Evolutionary conservation across 2,888 invertebrate genomes (phyloP), one percentile per base, ranked within the genome.

Genomic region (Colletes collaris): DNA sequence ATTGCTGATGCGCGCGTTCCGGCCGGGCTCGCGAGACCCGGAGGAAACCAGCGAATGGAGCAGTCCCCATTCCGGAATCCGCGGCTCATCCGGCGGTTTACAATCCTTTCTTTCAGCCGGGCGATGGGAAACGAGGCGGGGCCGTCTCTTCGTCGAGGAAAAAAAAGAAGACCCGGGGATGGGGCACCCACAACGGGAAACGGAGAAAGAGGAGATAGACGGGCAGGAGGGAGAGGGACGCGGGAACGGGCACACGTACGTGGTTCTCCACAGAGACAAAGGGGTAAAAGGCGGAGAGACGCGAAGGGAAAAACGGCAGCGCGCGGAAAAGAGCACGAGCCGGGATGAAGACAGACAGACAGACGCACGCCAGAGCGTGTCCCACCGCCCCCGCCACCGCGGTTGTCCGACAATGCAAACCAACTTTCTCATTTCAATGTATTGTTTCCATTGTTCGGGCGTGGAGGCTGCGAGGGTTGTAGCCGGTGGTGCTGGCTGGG

Each of bases 341-440:
- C 50, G 35, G 50, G 52, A 59, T 46, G 71, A 59, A 70, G 73
- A 70, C 67, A 53, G 78, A 67, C 79, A 80, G 79, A 86, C 76
- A 81, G 84, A 71, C 60, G 63, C 74, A 58, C 53, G 71, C 70
- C 67, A 46, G 44, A 37, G 52, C 46, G 52, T 7, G 44, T 46
- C 64, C 62, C 67, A 52, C 70, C 52, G 58, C 55, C 46, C 50
- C 50, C 68, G 46, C 44, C 8, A 10, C 84, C 81, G 85, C 86
- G 87, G 86, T 89, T 89, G 87, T 88, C 88, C 89, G 90, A 91
- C 91, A 91, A 91, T 91, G 90, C 91, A 91, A 90, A 91, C 91
- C 91, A 90, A 90, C 90, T 91, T 91, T 91, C 90, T 90, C 91
- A 89, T 91, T 90, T 90, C 89, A 89, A 89, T 89, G 91, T 90